Evolutionary conservation across 2,797 vertebrate species (phyloP).

Genomic region (Coendou prehensilis): DNA sequence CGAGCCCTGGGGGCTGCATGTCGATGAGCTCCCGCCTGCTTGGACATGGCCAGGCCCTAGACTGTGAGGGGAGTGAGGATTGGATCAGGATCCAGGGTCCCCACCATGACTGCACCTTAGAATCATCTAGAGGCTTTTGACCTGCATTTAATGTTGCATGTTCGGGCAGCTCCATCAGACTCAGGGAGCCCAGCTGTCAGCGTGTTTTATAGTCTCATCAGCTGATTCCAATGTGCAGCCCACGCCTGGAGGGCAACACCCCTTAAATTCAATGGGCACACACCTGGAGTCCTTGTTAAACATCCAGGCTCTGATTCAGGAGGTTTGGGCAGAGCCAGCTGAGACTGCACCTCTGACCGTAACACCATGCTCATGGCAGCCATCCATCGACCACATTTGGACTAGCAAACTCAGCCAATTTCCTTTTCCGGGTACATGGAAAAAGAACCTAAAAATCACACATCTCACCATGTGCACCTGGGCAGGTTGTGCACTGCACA

Average conservation of each 20-base stretch:
- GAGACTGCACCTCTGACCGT: neutral
- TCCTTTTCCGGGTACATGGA: neutral
- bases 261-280: no score
- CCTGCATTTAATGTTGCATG: no score
- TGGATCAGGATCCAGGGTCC: neutral
- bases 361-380: fast-evolving
- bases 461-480: fast-evolving
- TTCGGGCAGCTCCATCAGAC: neutral
- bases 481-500: neutral
- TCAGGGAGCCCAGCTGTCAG: fast-evolving
- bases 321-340: neutral
- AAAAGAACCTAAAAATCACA: neutral
- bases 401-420: neutral
- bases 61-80: neutral
- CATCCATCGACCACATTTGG: no score
- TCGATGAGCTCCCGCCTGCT: neutral
- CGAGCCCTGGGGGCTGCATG: no score
- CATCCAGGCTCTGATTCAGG: neutral
- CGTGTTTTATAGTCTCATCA: neutral
- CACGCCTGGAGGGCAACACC: no score
- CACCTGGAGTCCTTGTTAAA: neutral
- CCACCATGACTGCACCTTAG: no score
- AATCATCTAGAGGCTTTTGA: neutral
- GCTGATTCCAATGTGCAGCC: neutral
- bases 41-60: neutral